A percentile compares a stretch with the other conserved stretches of the same genome.
These are phyloP conservation scores for Zophobas atratus DNA, from an alignment of 1,140 invertebrate species.

Conservation along the genomic window DNA sequence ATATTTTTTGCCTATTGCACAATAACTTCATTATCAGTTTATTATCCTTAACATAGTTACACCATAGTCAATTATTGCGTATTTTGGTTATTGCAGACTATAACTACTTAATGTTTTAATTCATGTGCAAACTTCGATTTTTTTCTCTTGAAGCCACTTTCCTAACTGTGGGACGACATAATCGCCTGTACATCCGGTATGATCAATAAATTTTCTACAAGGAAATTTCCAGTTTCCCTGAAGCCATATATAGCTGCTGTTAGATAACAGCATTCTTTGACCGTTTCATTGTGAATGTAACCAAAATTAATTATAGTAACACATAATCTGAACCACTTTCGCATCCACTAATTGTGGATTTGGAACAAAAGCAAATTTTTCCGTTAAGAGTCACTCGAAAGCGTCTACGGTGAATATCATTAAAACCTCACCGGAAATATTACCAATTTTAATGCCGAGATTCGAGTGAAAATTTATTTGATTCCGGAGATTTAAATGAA, in stretches of 20 bases:
- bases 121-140: conserved; percentile 19
- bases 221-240: conserved; percentile 33
- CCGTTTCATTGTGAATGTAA: conserved; percentile 1
- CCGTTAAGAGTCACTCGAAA: conserved; percentile 2
- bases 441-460: conserved; percentile 25
- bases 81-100: conserved; percentile 13
- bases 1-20: conserved; percentile 15
- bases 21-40: conserved; percentile 34
- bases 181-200: conserved; percentile 17
- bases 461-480: conserved; percentile 25
- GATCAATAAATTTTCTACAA: conserved; percentile 35
- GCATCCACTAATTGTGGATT: neutral
- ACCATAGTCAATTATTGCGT: conserved; percentile 21
- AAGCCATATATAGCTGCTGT: conserved; percentile 9
- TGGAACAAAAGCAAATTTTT: neutral
- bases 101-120: conserved; percentile 20
- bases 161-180: conserved; percentile 17
- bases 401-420: neutral
- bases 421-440: conserved; percentile 10
- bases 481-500: conserved; percentile 26
- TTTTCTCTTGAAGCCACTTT: conserved; percentile 19
- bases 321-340: conserved; percentile 5
- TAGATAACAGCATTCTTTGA: conserved; percentile 29
- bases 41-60: conserved; percentile 47
- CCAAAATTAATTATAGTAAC: neutral